Base-by-base conservation (phyloP, 1,140 invertebrate genomes). In the Helicoverpa zea region DNA sequence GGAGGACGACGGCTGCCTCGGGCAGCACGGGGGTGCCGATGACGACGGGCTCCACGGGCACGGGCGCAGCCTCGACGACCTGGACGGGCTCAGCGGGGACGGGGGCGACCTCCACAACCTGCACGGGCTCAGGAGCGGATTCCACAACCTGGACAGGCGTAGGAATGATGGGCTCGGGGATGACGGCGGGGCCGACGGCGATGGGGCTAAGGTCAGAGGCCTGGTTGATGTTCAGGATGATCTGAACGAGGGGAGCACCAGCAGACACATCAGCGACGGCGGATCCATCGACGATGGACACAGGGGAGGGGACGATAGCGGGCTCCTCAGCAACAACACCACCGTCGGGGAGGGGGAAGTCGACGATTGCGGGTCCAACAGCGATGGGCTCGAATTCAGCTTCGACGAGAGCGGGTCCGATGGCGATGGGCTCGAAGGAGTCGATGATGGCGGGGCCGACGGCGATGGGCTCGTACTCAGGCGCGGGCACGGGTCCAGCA, bases 151-250 rank as follows among this genome's bases (percentile, higher is more conserved):
- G 51, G 11, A 74, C 79, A 66, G 80, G 70, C 13, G 18, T 12
- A 29, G 54, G 59, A 2, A 14, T 11, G 68, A 56, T 12, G 52
- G 43, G n/a, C 7, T 68, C 80, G 12, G 70, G 49, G 16, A 59
- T 72, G 47, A 82, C n/a, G 16, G 30, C 35, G 30, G 75, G 49
- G n/a, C 79, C 79, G 51, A 84, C 80, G 58, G 16, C 83, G 3
- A 70, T 75, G 49, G 54, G 72, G 56, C 66, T 81, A 51, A 43
- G 70, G 23, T 9, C 47, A n/a, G 58, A 29, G 49, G 79, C 79
- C 51, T 83, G 51, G 59, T 89, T 86, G 61, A 92, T 81, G 81
- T 92, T 93, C 79, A 91, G 47, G 81, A 92, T 90, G 85, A 92
- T 89, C 83, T 91, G 90, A 16, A 93, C 90, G 13, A 91, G 85